phyloP scores from a whole-genome alignment of 2,888 invertebrate species.

The Drosophila paramelanica region DNA sequence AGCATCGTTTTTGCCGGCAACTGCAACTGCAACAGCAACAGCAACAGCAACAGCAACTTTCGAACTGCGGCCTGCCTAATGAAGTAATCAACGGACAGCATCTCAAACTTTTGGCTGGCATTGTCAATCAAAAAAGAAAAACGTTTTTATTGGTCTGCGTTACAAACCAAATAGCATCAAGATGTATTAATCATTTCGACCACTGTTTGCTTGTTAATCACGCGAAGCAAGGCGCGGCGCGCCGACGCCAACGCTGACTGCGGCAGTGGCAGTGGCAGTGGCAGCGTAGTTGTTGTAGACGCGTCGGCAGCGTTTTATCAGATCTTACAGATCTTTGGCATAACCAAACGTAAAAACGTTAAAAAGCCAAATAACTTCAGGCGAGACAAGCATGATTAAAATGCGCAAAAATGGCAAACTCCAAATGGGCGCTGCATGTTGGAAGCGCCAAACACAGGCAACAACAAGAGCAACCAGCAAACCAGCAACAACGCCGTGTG shows the following conservation, averaged over 20 bases:
- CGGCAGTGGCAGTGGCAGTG: constrained; percentile 19
- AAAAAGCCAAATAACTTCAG: constrained; percentile 75
- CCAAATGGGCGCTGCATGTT: constrained; percentile 78
- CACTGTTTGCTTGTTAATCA: constrained; percentile 45
- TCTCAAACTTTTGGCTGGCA: constrained; percentile 66
- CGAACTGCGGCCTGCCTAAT: constrained; percentile 56
- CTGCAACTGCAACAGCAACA: constrained; percentile 4
- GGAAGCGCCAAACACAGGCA: constrained; percentile 57
- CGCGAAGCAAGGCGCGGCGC: neutral
- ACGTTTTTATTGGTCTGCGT: constrained; percentile 74
- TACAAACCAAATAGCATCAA: constrained; percentile 80
- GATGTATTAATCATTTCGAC: constrained; percentile 79
- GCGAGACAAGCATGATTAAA: constrained; percentile 79
- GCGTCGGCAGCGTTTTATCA: constrained; percentile 65
- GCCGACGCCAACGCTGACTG: constrained; percentile 2
- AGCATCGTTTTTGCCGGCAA: constrained; percentile 12
- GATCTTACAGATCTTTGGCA: constrained; percentile 66
- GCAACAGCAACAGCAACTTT: constrained; percentile 41
- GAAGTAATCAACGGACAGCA: constrained; percentile 77
- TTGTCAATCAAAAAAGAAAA: constrained; percentile 78
- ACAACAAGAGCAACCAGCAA: constrained; percentile 25
- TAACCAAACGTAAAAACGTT: constrained; percentile 60
- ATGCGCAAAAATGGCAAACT: constrained; percentile 79
- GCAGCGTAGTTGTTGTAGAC: constrained; percentile 35
- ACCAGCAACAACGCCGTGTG: constrained; percentile 60